A percentile compares a stretch with the other conserved stretches of the same genome.
Evolutionary conservation across 2,797 vertebrate species (phyloP).

Genomic region (Lindbergichthys nudifrons): DNA sequence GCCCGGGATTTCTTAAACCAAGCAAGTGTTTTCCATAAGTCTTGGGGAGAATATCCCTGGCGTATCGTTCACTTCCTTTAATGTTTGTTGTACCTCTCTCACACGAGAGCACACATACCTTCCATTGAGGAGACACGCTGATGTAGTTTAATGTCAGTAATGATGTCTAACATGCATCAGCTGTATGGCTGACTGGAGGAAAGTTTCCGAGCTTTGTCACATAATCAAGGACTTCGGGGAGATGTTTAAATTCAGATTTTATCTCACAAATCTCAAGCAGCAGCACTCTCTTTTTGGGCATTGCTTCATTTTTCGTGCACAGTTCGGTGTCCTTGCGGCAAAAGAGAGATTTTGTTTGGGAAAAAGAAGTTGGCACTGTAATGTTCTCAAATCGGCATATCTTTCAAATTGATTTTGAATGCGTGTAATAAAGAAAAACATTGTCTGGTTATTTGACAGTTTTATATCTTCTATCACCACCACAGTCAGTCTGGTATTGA

Average conservation of each 20-base stretch:
- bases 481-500: not conserved
- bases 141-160: conserved; percentile 39
- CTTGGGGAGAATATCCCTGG: not conserved
- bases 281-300: not conserved
- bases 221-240: conserved; percentile 21
- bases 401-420: not conserved
- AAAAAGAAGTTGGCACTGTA: not conserved
- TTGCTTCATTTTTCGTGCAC: not conserved
- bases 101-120: not conserved
- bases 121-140: conserved; percentile 27
- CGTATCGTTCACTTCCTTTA: conserved; percentile 21
- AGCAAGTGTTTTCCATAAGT: conserved; percentile 20
- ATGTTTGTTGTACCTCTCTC: conserved; percentile 4
- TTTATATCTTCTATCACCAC: not conserved
- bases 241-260: conserved; percentile 44
- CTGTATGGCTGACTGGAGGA: conserved; percentile 37
- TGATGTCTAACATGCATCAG: conserved; percentile 42
- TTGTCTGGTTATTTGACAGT: conserved; percentile 15
- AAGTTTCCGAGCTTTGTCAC: conserved; percentile 43
- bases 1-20: conserved; percentile 28
- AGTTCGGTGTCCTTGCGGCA: not conserved
- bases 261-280: conserved; percentile 32
- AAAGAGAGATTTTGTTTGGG: conserved; percentile 6
- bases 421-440: conserved; percentile 9
- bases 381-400: not conserved